Base-by-base conservation (phyloP, 2,113 vertebrate species). In the Ursus arctos region DNA sequence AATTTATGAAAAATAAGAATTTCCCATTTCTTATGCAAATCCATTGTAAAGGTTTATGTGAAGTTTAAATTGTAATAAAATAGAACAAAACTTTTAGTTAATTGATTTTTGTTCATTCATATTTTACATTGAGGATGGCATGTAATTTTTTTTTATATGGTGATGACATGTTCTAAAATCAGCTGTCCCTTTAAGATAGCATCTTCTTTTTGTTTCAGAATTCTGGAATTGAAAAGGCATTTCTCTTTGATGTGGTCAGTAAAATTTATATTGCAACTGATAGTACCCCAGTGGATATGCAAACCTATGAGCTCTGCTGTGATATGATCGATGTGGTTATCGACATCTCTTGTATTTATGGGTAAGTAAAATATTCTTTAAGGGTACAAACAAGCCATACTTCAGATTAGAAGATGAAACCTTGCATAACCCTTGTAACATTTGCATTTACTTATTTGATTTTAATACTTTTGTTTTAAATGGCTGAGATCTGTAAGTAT, bases 261-360 rank as follows among this genome's bases (percentile, higher is more conserved):
- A 99, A 99, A 98, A 99, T 99, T 98, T 99, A 99, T 97, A 99
- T 99, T 76, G 99, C 98, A 97, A 99, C 99, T 15, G 99, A 99
- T 97, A 99, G 99, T 85, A 99, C 99, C 95, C 99, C 99, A 4
- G 99, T 99, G 98, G 99, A 99, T 90, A 99, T 99, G 99, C 99
- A 99, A 93, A 99, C 99, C 3, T 99, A 99, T 0, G 99, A 99
- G 92, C 99, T 99, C 96, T 99, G 99, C 98, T 99, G 99, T 97
- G 99, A 99, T 92, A 99, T 99, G 99, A 99, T 99, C 88, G 99
- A 99, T 93, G 99, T 99, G 69, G 99, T 99, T 79, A 99, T 99
- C 72, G 99, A 99, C 98, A 99, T 99, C 98, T 99, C 99, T 65
- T 99, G 99, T 97, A 99, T 99, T 98, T 99, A 99, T 97, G 99